Evolutionary conservation across 2,888 invertebrate genomes (phyloP).

Genomic region (Pinctada fucata): DNA sequence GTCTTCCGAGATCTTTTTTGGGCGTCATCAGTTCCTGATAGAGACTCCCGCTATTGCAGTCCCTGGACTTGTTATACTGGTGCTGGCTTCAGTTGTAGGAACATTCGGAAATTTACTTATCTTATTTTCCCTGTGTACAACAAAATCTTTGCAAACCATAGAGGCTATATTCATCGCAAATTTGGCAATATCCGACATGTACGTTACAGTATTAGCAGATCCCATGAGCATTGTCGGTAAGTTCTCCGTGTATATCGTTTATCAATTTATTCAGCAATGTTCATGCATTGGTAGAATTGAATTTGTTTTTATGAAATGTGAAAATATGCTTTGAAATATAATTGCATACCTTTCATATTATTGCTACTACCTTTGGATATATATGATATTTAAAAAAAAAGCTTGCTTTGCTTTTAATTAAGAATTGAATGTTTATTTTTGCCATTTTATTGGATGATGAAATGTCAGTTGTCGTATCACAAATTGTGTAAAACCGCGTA

Average conservation of each 20-base stretch:
- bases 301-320: too few species aligned
- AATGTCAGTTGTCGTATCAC: too few species aligned
- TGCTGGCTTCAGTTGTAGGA: slow-evolving; percentile 20
- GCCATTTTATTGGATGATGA: too few species aligned
- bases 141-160: slow-evolving; percentile 3
- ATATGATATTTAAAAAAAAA: too few species aligned
- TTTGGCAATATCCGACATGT: slow-evolving; percentile 26
- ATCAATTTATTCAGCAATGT: too few species aligned
- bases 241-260: background rate
- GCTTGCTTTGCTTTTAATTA: too few species aligned
- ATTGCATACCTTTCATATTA: too few species aligned
- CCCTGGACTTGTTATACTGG: slow-evolving; percentile 13
- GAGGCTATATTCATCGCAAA: slow-evolving; percentile 32
- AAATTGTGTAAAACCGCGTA: too few species aligned
- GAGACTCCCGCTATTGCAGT: slow-evolving; percentile 18
- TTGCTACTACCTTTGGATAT: too few species aligned
- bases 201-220: slow-evolving; percentile 23
- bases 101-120: slow-evolving; percentile 33
- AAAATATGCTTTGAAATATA: too few species aligned
- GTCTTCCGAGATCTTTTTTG: background rate
- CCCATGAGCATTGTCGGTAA: slow-evolving; percentile 36
- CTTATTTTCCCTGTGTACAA: slow-evolving; percentile 16
- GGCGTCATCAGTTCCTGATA: slow-evolving; percentile 20
- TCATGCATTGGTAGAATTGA: too few species aligned
- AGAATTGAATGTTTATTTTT: too few species aligned